Conservation (phyloP, 2,888 invertebrate species). For the Tipula vernalis region DNA sequence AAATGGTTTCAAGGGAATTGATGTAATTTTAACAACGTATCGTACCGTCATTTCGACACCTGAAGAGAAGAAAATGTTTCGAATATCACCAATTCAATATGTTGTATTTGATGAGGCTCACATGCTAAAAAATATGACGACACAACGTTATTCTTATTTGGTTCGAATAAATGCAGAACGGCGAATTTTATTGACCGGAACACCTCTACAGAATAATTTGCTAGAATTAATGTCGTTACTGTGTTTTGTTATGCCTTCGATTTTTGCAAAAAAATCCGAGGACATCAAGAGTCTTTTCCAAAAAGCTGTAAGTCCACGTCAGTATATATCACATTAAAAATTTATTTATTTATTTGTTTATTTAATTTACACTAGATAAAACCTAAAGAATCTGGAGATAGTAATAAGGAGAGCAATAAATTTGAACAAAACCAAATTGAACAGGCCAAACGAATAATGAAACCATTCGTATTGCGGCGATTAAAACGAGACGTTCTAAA, state of each 20-base stretch:
- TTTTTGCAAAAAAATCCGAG: constrained; percentile 79
- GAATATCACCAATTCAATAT: constrained; percentile 79
- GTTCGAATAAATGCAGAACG: constrained; percentile 79
- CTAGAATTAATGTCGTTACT: constrained; percentile 90
- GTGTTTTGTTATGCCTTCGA: constrained; percentile 91
- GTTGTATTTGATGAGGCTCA: constrained; percentile 96
- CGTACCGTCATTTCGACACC: constrained; percentile 53
- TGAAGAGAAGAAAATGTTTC: constrained; percentile 83
- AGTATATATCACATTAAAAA: background rate
- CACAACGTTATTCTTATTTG: constrained; percentile 77
- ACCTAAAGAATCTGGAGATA: background rate
- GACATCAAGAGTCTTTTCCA: constrained; percentile 80
- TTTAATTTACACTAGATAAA: background rate
- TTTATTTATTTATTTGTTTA: background rate
- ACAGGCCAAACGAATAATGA: constrained; percentile 91
- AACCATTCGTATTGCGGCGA: constrained; percentile 83
- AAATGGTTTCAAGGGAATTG: constrained; percentile 56
- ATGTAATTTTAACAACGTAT: constrained; percentile 81
- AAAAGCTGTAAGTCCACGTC: constrained; percentile 38
- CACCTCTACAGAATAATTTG: constrained; percentile 92
- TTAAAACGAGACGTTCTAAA: constrained; percentile 76
- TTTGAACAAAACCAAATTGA: constrained; percentile 84
- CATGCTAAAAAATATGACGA: constrained; percentile 96
- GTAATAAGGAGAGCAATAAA: constrained; percentile 48
- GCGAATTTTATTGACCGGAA: constrained; percentile 84